Base-by-base conservation (phyloP, 1,140 invertebrate genomes). In the Saxidomus purpurata region DNA sequence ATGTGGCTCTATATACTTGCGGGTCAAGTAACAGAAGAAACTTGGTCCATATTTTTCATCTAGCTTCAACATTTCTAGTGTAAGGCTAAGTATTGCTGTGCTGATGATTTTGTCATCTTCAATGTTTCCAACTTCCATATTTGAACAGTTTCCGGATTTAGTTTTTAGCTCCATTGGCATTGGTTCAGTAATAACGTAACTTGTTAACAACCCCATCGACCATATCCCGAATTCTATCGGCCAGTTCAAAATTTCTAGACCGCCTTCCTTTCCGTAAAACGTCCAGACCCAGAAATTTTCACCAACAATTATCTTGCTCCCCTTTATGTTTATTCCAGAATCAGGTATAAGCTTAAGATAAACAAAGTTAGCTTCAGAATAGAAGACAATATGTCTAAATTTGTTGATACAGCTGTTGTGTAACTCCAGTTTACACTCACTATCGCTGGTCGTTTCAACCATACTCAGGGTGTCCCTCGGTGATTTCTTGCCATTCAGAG, bases 151-250 rank as follows among this genome's bases (percentile, higher is more conserved):
- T 9, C 77, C 87, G 15, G 77, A 36, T 11, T 25, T 28, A 19
- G 22, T 31, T 19, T 6, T n/a, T 19, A 86, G 28, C 9, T 34
- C 22, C 25, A 80, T 80, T 22, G 8, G 0, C 31, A 80, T 88
- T n/a, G 86, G 86, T 34, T 49, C 28, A 17, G 49, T 34, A 17
- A 55, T 63, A 13, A 80, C 74, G 61, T 47, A 69, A 34, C n/a
- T 36, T 34, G 38, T 40, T 25, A 88, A 31, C 31, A 88, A 36
- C 15, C 63, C 86, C 86, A 88, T 80, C 19, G 86, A 88, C 86
- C 86, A 88, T 25, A 88, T 88, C 15, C 76, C 76, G 63, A 80
- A 88, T 22, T 88, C 86, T n/a, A 77, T 80, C 22, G 86, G 86
- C 86, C 86, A 88, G 17, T 59, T 61, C 36, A 88, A 49, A 36